Base-by-base conservation (phyloP, 2,113 vertebrate species). In the Megalops atlanticus region DNA sequence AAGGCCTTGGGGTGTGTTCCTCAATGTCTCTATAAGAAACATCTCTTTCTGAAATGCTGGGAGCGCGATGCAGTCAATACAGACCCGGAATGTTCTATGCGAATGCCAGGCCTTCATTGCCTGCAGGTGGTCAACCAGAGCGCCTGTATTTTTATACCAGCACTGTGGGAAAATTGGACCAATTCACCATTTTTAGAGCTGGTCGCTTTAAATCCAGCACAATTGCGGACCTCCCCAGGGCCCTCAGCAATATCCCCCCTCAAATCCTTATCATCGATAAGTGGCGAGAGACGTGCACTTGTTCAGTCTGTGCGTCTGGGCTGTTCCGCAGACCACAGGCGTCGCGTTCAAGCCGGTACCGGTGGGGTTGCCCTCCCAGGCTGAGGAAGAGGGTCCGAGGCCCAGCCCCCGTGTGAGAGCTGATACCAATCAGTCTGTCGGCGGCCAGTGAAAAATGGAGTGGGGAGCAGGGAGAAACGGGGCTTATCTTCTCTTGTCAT, bases 241-340 rank as follows among this genome's bases (percentile, higher is more conserved):
- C 80, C 84, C 77, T 78, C 72, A 10, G 38, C 35, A 58, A 35
- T 52, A 45, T 82, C 79, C 81, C 84, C 74, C 82, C 39, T 83
- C 54, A n/a, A 87, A 82, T 74, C 71, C 78, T 85, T 87, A 93
- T 90, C 84, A 82, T 83, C 84, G 90, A 92, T 92, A 90, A 91
- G 86, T 72, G 81, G 68, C 81, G 81, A 85, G 84, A 91, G 84
- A 52, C 58, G 58, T 69, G 80, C 79, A 40, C 70, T 41, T 58
- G 54, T 84, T 71, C 80, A 84, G 82, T 83, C 81, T 75, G 38
- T 14, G 21, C 38, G 81, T 69, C 82, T 47, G 18, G 69, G 24
- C 69, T 52, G 76, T 85, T 80, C 74, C 49, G 15, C 12, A 21
- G 86, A 88, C 87, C 89, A 92, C 90, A 91, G 89, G 88, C 87